Conservation (phyloP, 2,113 vertebrate genomes). For the Albula glossodonta region DNA sequence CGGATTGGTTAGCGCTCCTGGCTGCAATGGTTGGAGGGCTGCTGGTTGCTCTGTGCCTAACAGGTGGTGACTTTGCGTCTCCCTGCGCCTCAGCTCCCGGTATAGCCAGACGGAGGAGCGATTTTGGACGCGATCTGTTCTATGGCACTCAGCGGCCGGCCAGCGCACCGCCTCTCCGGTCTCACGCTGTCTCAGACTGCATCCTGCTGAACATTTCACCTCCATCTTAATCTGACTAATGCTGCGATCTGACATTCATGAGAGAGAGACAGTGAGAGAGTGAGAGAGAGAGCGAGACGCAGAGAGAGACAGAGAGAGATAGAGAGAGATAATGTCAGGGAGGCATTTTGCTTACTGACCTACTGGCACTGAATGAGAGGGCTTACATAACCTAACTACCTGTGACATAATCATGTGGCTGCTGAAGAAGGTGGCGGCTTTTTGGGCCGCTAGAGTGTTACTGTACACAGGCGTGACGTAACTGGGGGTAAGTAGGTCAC, state of each 20-base stretch:
- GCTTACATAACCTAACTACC: conserved; percentile 68
- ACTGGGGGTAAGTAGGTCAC: conserved; percentile 73
- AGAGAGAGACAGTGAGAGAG: conserved; percentile 41
- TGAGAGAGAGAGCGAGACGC: not conserved
- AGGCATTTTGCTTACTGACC: conserved; percentile 63
- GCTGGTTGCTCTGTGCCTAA: conserved; percentile 47
- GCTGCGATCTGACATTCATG: conserved; percentile 30
- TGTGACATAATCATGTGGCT: conserved; percentile 69
- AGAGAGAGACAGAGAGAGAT: no score
- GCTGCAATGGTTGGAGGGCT: conserved; percentile 44
- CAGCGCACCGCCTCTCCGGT: not conserved
- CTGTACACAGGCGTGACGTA: conserved; percentile 61
- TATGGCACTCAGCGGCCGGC: not conserved
- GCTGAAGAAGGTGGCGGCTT: conserved; percentile 54
- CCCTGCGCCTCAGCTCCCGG: conserved; percentile 11
- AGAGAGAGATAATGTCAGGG: not conserved
- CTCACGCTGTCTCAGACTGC: conserved; percentile 15
- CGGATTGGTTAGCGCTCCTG: not conserved
- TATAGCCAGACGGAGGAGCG: not conserved
- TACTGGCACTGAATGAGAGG: conserved; percentile 63
- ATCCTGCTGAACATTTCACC: conserved; percentile 25
- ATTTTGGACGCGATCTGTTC: not conserved
- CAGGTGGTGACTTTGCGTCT: conserved; percentile 52
- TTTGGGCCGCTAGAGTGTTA: conserved; percentile 48
- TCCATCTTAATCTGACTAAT: conserved; percentile 41